phyloP scores from a whole-genome alignment of 2,888 invertebrate species.

The Trichacis sp. region DNA sequence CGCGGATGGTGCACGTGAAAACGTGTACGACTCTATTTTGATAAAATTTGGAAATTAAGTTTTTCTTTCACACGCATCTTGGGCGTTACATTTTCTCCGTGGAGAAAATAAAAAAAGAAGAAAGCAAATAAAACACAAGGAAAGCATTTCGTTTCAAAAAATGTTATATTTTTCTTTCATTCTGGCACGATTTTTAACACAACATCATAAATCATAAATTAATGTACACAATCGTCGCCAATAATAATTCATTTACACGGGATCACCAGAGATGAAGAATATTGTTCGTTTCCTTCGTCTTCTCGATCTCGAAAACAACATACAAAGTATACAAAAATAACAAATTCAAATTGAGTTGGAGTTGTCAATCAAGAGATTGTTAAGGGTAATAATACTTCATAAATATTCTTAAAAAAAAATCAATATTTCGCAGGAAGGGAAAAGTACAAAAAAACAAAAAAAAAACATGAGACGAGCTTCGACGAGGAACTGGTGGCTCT shows the following conservation, averaged over 20 bases:
- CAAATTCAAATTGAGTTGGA: neutral
- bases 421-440: conserved; percentile 11
- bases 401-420: conserved; percentile 8
- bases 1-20: no score
- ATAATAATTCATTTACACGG: conserved; percentile 53
- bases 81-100: no score
- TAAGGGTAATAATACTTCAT: neutral
- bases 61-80: no score
- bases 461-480: conserved; percentile 33
- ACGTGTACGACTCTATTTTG: no score
- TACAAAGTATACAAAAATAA: conserved; percentile 27
- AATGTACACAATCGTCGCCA: conserved; percentile 65
- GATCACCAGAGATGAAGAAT: conserved; percentile 33
- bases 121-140: conserved; percentile 19
- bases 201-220: conserved; percentile 69
- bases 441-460: conserved; percentile 24
- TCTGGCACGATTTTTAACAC: conserved; percentile 67
- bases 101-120: neutral
- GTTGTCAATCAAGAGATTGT: no score
- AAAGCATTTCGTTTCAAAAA: conserved; percentile 59
- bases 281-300: conserved; percentile 31
- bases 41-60: no score
- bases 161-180: conserved; percentile 68
- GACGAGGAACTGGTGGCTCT: conserved; percentile 38
- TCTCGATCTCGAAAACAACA: conserved; percentile 28